Evolutionary conservation across 2,888 invertebrate species (phyloP), one percentile per base, ranked within the genome.

Genomic region (Synergus laeviventris): DNA sequence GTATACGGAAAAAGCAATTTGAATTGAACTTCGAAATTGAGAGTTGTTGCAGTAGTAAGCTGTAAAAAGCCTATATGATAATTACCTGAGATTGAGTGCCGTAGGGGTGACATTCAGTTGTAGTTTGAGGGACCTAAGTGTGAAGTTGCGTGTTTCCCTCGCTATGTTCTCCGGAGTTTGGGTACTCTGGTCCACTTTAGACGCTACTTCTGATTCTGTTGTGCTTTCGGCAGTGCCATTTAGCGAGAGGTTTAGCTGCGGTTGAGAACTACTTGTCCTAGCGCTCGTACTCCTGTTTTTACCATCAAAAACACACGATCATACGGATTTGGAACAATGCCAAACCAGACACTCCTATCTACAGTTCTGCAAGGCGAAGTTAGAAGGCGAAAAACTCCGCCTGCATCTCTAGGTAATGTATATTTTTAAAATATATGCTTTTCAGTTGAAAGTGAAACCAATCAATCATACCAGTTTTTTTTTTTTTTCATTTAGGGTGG

Each of bases 111-210:
- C 93, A 84, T 92, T 94, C 38, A 94, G 91, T 82, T 94, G 93
- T 82, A 94, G 91, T 87, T 93, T 93, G 81, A 94, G 91, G 74
- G 94, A 92, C 81, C 93, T 92, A 83, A 94, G 89, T 86, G 93
- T 93, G 85, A 92, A 91, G 87, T 93, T 93, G 80, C 94, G 91
- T 8, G 95, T 95, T 88, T 95, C 95, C 14, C 94, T 93, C 1
- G 93, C 93, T 82, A 96, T 95, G 90, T 94, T 94, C 73, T 93
- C 93, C 1, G 94, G 94, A 2, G 95, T 95, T 92, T 95, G 95
- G 11, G 95, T 96, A 62, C 93, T 93, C 81, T 95, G 94, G 87
- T 96, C 94, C 80, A 93, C 92, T 11, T 92, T 93, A 74, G 79
- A 77, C 73, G 64, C 54, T 61, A 61, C 75, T 76, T 76, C 78